Percentiles rank a stretch among this genome's conserved stretches.
Evolutionary conservation across 2,113 vertebrate species (phyloP).

Genomic region (Ictidomys tridecemlineatus): DNA sequence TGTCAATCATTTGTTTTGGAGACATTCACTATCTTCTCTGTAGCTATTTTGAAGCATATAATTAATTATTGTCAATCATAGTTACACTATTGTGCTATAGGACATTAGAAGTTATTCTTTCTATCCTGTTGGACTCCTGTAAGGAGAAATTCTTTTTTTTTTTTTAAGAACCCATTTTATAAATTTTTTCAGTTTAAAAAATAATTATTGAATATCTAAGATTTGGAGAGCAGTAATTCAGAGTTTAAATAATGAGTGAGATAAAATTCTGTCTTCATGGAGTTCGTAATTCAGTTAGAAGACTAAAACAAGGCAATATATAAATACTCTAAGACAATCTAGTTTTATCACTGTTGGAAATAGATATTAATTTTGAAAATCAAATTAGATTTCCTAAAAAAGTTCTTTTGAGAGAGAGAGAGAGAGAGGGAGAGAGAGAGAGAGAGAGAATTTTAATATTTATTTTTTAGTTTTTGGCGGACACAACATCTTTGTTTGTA

Average conservation of each 20-base stretch:
- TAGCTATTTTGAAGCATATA: background rate
- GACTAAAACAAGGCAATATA: background rate
- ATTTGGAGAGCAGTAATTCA: conserved; percentile 19
- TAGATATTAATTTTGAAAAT: conserved; percentile 1
- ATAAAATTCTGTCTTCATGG: background rate
- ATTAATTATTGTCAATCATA: background rate
- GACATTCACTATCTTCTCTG: background rate
- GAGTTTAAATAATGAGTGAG: background rate
- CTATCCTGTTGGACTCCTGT: background rate
- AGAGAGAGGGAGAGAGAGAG: too few species aligned
- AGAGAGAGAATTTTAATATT: too few species aligned
- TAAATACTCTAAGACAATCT: background rate
- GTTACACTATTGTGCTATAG: background rate
- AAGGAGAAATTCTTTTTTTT: background rate
- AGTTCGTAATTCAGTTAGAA: background rate
- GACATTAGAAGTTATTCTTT: background rate
- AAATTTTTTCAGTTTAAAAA: background rate
- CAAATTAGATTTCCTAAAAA: conserved; percentile 47
- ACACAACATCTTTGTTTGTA: too few species aligned
- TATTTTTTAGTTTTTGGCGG: too few species aligned
- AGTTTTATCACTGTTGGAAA: background rate
- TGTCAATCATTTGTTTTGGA: background rate
- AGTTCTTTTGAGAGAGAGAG: background rate
- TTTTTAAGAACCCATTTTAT: background rate
- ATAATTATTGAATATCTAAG: background rate